Evolutionary conservation across 2,888 invertebrate species (phyloP).

Genomic region (Aporophyla lueneburgensis): DNA sequence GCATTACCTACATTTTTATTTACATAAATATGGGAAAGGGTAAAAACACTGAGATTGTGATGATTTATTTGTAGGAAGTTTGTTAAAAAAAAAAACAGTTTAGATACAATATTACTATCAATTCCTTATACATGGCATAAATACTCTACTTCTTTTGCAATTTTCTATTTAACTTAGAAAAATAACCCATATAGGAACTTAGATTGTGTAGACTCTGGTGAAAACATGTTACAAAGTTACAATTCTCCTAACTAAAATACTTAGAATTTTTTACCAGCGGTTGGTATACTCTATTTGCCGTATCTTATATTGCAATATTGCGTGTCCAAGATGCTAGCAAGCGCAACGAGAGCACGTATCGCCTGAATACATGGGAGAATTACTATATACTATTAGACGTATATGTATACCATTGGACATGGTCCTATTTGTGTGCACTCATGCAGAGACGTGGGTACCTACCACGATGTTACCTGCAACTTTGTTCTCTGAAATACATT

Average conservation of each 20-base stretch:
- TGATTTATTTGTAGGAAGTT: not conserved
- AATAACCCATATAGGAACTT: not conserved
- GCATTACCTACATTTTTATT: not conserved
- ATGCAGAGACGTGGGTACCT: slow-evolving; percentile 24
- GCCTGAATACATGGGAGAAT: slow-evolving; percentile 16
- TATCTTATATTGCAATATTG: slow-evolving; percentile 39
- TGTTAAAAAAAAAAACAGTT: no score
- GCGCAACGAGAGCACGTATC: slow-evolving; percentile 29
- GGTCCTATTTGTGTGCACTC: slow-evolving; percentile 45
- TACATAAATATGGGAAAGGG: not conserved
- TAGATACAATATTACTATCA: not conserved
- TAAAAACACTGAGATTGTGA: not conserved
- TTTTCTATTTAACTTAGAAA: slow-evolving; percentile 3
- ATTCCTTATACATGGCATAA: not conserved
- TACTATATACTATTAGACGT: no score
- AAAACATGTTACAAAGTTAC: slow-evolving; percentile 7
- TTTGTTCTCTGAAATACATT: slow-evolving; percentile 8
- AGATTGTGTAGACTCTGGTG: not conserved
- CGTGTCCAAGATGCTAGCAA: slow-evolving; percentile 32
- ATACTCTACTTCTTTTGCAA: not conserved
- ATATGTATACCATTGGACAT: slow-evolving; percentile 10
- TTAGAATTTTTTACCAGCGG: slow-evolving; percentile 4
- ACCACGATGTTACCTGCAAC: slow-evolving; percentile 29
- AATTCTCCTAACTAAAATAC: slow-evolving; percentile 24
- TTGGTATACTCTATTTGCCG: slow-evolving; percentile 1